Base-by-base conservation (phyloP, 1,140 invertebrate genomes). In the Leptinotarsa texana region DNA sequence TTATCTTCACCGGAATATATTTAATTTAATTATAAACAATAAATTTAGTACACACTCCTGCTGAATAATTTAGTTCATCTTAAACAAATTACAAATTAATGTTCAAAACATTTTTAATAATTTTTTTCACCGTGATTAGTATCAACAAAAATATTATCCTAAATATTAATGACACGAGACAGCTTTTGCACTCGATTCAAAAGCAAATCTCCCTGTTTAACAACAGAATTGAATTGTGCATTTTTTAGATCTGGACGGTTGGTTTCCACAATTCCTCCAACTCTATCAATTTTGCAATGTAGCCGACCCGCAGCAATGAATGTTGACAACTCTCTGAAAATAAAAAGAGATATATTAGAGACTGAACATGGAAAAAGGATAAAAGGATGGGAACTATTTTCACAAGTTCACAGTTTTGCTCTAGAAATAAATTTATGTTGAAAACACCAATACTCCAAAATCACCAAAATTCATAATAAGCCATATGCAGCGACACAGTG, bases 131-230 rank as follows among this genome's bases (percentile, higher is more conserved):
- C 6, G 27, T 33, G 27, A 33, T 42, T 42, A 42, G 33, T 42
- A 42, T 42, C 8, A 42, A 42, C 8, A 42, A 42, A 27, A 42
- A 42, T 33, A 33, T 11, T 42, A 42, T n/a, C 2, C 91, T 92
- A 98, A 89, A 98, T 98, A 88, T 99, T 99, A 86, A 99, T 99
- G 79, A 99, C 98, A 83, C 98, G 92, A 79, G 97, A 98, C 42
- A 99, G 89, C 87, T 99, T 99, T 87, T 99, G 98, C 78, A 99
- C 95, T 83, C 98, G 90, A 85, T 99, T 99, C 51, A 99, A 90
- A 4, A 99, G 89, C 70, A 99, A 90, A 88, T 99, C 98, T 11
- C 98, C 98, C 87, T 99, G 96, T 84, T 99, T 98, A 73, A 99
- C 97, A 79, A 96, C 97, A 5, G 96, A 93, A 88, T 99, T 98